Evolutionary conservation across 2,113 vertebrate genomes (phyloP), one percentile per base, ranked within the genome.

Genomic region (Platysteira castanea): DNA sequence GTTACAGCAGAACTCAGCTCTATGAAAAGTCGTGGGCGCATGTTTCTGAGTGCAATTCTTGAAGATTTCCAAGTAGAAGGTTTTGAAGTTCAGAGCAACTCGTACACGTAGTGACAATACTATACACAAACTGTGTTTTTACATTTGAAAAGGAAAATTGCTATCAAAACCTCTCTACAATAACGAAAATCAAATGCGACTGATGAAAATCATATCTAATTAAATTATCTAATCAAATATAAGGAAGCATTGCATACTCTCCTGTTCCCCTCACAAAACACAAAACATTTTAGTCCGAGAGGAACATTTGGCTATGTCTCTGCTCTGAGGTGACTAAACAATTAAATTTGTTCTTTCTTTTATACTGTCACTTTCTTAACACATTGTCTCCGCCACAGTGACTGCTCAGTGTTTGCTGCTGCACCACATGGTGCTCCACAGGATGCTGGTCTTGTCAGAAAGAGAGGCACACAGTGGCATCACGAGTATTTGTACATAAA

Each of bases 401-500:
- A 46, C 61, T 69, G n/a, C 24, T 42, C 4, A 3, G 7, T 54
- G 16, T 90, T 80, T 91, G 35, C 13, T 37, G 16, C 57, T 75
- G n/a, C 65, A 71, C 41, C 53, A 41, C 59, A 84, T 3, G 9
- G 67, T 42, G 23, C 46, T 90, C 31, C 33, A 64, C 75, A 93
- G 97, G 77, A 90, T 96, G 88, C 57, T 94, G 37, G 28, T 78
- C 42, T 89, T 82, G 69, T 81, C 85, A 95, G 30, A 63, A 20
- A 44, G 28, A 6, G 44, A 90, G 11, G 30, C 27, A 35, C 44
- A 26, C 13, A 59, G 22, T 67, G 54, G 27, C 63, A 91, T 87
- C 49, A 28, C 35, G 24, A 96, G 78, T 86, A 89, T 95, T 75
- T 35, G 23, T 75, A 71, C 54, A 73, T 68, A 83, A 64, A 82